A percentile compares a stretch with the other conserved stretches of the same genome.
These are phyloP conservation scores for Cossypha dichroa DNA, from an alignment of 2,797 vertebrate genomes.

Conservation along the genomic window DNA sequence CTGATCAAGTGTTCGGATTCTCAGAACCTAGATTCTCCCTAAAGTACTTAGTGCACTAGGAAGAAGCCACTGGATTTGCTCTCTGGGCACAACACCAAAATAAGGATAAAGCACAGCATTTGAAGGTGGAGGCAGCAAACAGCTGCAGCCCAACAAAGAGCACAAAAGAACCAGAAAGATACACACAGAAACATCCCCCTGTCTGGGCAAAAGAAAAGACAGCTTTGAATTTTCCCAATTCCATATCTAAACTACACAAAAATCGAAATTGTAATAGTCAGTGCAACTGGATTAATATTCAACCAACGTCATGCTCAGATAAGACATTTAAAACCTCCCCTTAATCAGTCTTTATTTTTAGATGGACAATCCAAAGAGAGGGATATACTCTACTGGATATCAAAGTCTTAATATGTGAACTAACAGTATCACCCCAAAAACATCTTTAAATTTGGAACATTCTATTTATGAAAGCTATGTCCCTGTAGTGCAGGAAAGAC, in stretches of 20 bases:
- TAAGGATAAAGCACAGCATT: neutral
- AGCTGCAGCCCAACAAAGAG: neutral
- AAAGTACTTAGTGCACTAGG: neutral
- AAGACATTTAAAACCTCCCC: neutral
- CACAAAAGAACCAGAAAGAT: neutral
- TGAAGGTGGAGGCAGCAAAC: neutral
- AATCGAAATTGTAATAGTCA: neutral
- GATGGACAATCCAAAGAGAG: neutral
- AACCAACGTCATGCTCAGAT: neutral
- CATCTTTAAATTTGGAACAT: neutral
- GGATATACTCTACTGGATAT: neutral
- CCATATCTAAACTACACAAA: neutral
- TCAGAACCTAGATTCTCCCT: neutral
- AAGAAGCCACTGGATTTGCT: neutral
- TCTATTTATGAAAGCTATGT: neutral
- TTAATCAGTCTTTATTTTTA: neutral
- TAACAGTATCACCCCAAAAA: neutral
- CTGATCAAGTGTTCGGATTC: neutral
- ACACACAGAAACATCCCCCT: neutral
- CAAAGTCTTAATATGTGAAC: neutral
- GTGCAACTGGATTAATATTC: neutral
- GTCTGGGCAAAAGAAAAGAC: neutral
- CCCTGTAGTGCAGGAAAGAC: neutral
- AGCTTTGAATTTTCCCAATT: neutral
- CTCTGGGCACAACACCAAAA: neutral